These are phyloP conservation scores for Mechanitis messenoides DNA, from an alignment of 2,888 invertebrate species.

Conservation along the genomic window DNA sequence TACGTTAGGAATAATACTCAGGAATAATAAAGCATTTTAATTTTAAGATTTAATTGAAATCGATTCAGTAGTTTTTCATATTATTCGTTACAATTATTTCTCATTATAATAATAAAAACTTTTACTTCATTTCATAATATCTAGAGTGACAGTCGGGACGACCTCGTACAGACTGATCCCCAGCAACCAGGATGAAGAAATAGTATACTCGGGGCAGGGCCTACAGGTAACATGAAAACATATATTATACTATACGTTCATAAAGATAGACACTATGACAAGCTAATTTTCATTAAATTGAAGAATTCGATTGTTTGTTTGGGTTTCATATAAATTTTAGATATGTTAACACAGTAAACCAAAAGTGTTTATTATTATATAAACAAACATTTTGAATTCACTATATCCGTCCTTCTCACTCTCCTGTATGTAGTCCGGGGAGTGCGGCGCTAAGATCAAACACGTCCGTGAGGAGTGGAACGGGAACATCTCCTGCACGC, in stretches of 20 bases:
- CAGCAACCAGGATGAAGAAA: conserved; percentile 62
- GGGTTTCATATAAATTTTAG: background rate
- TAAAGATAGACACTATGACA: too few relatives aligned
- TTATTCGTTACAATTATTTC: too few relatives aligned
- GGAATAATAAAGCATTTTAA: too few relatives aligned
- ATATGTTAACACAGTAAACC: too few relatives aligned
- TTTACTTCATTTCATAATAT: conserved; percentile 16
- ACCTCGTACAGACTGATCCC: conserved; percentile 55
- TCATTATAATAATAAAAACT: too few relatives aligned
- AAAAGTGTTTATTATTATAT: too few relatives aligned
- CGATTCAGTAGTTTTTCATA: too few relatives aligned
- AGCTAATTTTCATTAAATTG: too few relatives aligned
- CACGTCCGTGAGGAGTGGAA: conserved; percentile 80
- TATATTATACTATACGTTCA: background rate
- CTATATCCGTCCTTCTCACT: background rate
- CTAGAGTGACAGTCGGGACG: conserved; percentile 54
- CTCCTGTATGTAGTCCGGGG: conserved; percentile 59
- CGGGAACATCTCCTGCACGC: conserved; percentile 81
- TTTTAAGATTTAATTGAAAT: too few relatives aligned
- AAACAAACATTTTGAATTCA: background rate
- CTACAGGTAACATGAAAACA: conserved; percentile 51
- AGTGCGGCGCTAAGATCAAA: conserved; percentile 83
- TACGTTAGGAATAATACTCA: too few relatives aligned
- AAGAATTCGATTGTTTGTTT: background rate
- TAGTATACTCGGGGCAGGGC: conserved; percentile 72